Evolutionary conservation across 2,113 vertebrate species (phyloP).

Genomic region (Acanthisitta chloris): DNA sequence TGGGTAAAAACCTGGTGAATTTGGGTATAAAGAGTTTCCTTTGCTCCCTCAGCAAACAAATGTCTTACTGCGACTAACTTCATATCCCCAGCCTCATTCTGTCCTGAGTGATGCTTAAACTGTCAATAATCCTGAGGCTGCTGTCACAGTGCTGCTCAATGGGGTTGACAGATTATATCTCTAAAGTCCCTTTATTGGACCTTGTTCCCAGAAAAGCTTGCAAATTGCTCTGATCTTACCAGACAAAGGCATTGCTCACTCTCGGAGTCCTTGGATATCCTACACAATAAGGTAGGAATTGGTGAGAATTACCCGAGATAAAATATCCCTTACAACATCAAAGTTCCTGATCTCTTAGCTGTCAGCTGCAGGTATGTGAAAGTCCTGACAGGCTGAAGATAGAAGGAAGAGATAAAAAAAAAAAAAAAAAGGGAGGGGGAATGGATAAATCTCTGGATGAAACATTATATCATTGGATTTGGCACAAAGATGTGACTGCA

Average conservation of each 20-base stretch:
- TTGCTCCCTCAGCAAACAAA: neutral
- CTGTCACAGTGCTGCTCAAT: slow-evolving; percentile 66
- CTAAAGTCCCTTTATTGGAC: slow-evolving; percentile 84
- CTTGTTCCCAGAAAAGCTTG: slow-evolving; percentile 82
- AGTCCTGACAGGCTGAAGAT: slow-evolving; percentile 77
- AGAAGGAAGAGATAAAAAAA: slow-evolving; percentile 75
- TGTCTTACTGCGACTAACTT: neutral
- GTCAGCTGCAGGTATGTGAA: slow-evolving; percentile 76
- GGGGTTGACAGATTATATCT: slow-evolving; percentile 82
- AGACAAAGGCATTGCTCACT: slow-evolving; percentile 87
- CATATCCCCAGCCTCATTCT: slow-evolving; percentile 27
- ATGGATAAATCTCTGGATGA: slow-evolving; percentile 42
- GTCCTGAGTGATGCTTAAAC: slow-evolving; percentile 59
- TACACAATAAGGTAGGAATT: slow-evolving; percentile 78
- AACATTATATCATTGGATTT: slow-evolving; percentile 16
- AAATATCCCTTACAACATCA: slow-evolving; percentile 87
- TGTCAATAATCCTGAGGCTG: slow-evolving; percentile 66
- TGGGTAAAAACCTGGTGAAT: neutral
- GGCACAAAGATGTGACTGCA: slow-evolving; percentile 43
- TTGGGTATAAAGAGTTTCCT: neutral
- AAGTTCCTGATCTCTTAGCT: slow-evolving; percentile 77
- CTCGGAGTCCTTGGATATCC: slow-evolving; percentile 75
- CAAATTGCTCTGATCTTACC: slow-evolving; percentile 91
- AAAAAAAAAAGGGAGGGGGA: neutral
- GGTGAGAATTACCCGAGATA: slow-evolving; percentile 83